Conservation (phyloP, 1,140 invertebrate species). For the Chionoecetes opilio region DNA sequence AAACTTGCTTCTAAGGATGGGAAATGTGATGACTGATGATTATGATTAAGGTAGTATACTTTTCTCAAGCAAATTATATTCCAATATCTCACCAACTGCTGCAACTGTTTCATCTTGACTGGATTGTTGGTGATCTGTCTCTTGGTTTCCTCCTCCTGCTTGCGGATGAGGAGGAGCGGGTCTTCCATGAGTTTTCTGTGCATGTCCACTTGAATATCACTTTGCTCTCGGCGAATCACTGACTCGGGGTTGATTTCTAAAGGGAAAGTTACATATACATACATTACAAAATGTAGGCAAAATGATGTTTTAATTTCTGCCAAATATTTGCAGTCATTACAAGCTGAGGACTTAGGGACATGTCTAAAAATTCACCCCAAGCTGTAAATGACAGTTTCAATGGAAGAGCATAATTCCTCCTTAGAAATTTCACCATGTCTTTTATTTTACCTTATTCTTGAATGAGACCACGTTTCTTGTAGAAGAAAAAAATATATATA, state of each 20-base stretch:
- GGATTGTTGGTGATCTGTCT: constrained; percentile 94
- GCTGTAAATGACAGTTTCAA: no score
- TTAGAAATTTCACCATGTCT: no score
- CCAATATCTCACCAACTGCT: constrained; percentile 88
- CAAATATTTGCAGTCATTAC: constrained; percentile 34
- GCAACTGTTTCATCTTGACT: constrained; percentile 93
- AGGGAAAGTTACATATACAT: constrained; percentile 49
- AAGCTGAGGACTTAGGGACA: not conserved
- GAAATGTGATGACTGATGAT: not conserved
- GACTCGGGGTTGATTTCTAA: constrained; percentile 90
- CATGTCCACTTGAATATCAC: constrained; percentile 90
- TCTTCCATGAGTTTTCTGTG: constrained; percentile 94
- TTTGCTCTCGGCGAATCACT: constrained; percentile 86
- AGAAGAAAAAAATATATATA: no score
- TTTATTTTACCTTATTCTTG: no score
- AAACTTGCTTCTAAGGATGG: not conserved
- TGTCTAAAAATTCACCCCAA: no score
- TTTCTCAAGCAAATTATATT: not conserved
- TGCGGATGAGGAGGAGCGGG: constrained; percentile 93
- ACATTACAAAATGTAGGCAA: constrained; percentile 43
- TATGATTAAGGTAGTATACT: not conserved
- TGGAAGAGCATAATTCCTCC: no score
- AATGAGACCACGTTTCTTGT: no score
- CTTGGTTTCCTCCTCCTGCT: constrained; percentile 92
- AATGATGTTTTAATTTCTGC: no score